Evolutionary conservation across 2,113 vertebrate species (phyloP), one percentile per base, ranked within the genome.

Genomic region (Bolborhynchus lineola): DNA sequence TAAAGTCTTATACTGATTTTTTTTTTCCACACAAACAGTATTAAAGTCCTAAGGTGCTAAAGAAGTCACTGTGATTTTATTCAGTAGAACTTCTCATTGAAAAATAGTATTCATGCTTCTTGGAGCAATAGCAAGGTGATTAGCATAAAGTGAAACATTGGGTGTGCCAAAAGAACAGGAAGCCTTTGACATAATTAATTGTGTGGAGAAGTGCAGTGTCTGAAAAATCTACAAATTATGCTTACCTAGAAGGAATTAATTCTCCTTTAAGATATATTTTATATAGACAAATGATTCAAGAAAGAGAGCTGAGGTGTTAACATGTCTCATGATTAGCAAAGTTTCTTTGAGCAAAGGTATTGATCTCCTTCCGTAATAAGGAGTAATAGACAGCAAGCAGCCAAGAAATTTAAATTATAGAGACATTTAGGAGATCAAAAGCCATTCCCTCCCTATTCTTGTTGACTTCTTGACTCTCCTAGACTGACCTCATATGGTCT

Each of bases 221-320:
- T 93, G 75, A 95, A 94, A 93, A 92, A 94, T 90, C n/a, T 77
- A 39, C 52, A 74, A 83, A 86, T 92, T 81, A 70, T 63, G 20
- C 53, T 77, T 69, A 44, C 25, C 19, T 42, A 19, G 84, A 78
- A 95, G 57, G 41, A 90, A 94, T 93, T 95, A 83, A 80, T 88
- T 96, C 46, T 86, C 31, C 20, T 88, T 82, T n/a, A 21, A 78
- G 53, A 24, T 90, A 14, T 17, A 74, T 92, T 92, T 94, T 93
- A 59, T 69, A 12, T 62, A 50, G 86, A 77, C n/a, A 70, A 39
- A 78, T 83, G 49, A 77, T 57, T 95, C 19, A 83, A 80, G 31
- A 44, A 74, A 57, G 53, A 72, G 47, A 80, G 53, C 46, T 65
- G 67, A 49, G 53, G 20, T 33, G 86, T 93, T 88, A 92, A 41